These are phyloP conservation scores for Acrossocheilus fasciatus DNA, from an alignment of 2,797 vertebrate genomes.

Conservation along the genomic window DNA sequence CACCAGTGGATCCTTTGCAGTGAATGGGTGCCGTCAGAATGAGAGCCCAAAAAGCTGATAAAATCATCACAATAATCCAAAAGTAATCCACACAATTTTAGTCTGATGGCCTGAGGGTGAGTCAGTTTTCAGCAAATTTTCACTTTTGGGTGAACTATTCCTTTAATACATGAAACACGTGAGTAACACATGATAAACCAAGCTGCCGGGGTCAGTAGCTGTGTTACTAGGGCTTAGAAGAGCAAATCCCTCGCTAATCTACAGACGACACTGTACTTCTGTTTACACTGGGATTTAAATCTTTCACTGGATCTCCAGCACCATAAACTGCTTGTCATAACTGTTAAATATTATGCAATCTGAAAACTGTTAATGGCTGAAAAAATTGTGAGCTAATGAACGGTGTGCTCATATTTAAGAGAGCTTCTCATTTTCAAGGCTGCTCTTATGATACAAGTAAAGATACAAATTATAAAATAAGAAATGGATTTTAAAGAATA, in stretches of 20 bases:
- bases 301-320: constrained; percentile 57
- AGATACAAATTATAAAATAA: not conserved
- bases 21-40: not conserved
- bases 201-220: constrained; percentile 66
- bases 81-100: not conserved
- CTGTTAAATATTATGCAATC: constrained; percentile 30
- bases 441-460: too few species aligned
- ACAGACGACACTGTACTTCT: constrained; percentile 60
- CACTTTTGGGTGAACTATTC: not conserved
- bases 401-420: not conserved
- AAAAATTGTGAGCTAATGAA: constrained; percentile 3
- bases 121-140: not conserved
- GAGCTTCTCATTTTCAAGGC: not conserved
- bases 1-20: not conserved
- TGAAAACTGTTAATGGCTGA: constrained; percentile 3
- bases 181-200: not conserved
- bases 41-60: not conserved
- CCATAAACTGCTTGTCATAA: constrained; percentile 36
- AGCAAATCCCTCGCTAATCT: constrained; percentile 82
- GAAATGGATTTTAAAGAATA: not conserved
- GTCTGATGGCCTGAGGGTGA: not conserved
- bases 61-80: not conserved
- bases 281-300: constrained; percentile 72
- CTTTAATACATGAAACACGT: not conserved
- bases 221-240: constrained; percentile 73